Percentiles rank a stretch among this genome's conserved stretches.
These are phyloP conservation scores for Bufo gargarizans DNA, from an alignment of 2,113 vertebrate species.

Conservation along the genomic window DNA sequence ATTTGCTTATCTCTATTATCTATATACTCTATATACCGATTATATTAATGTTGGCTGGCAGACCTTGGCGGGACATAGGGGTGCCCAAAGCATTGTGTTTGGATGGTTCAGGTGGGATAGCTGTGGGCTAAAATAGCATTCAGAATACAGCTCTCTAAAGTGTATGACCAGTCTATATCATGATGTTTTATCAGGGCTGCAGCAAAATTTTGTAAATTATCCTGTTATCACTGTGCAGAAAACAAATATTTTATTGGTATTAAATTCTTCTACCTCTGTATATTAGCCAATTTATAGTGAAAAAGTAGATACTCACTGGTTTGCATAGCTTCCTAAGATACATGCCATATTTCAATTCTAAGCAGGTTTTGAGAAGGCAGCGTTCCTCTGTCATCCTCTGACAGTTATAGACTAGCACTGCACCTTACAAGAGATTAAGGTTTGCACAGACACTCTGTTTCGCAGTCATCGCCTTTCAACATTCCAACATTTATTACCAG, in stretches of 20 bases:
- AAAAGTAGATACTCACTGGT: neutral
- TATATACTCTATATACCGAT: no score
- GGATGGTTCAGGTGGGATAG: no score
- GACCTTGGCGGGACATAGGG: no score
- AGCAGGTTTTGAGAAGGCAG: slow-evolving; percentile 67
- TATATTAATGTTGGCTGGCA: no score
- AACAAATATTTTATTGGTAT: neutral
- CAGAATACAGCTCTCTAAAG: no score
- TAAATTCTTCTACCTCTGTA: neutral
- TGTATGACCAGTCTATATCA: no score
- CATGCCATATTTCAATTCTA: slow-evolving; percentile 69
- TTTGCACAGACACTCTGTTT: slow-evolving; percentile 68
- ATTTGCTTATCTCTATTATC: no score
- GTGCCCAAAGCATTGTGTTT: no score
- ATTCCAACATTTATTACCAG: slow-evolving; percentile 69
- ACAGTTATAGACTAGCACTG: slow-evolving; percentile 76
- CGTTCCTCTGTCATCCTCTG: slow-evolving; percentile 65
- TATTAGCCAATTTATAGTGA: neutral
- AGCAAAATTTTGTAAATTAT: no score
- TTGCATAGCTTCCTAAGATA: slow-evolving; percentile 58
- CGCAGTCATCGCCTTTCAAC: slow-evolving; percentile 67
- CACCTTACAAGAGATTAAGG: slow-evolving; percentile 80
- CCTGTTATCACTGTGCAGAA: neutral
- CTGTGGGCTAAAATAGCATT: no score
- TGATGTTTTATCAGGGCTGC: no score